These are phyloP conservation scores for Agapostemon virescens DNA, from an alignment of 2,888 invertebrate species.

Conservation along the genomic window DNA sequence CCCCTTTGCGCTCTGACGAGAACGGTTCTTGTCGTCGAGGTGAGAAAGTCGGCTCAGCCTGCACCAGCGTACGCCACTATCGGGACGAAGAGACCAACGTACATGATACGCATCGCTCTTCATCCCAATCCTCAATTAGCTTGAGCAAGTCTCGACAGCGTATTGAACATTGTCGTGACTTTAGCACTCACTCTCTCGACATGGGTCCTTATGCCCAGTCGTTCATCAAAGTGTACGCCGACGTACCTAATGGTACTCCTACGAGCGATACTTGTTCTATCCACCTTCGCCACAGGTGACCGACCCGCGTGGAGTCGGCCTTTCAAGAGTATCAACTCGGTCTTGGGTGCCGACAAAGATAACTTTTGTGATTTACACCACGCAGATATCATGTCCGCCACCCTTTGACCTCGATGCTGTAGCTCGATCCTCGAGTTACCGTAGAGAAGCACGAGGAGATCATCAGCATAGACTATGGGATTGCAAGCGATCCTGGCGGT, in stretches of 20 bases:
- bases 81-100: neutral
- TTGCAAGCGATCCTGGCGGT: neutral
- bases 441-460: neutral
- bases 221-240: neutral
- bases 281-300: neutral
- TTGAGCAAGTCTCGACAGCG: neutral
- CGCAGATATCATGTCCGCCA: no score
- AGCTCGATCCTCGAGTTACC: neutral
- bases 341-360: neutral
- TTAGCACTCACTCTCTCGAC: neutral
- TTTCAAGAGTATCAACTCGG: neutral
- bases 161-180: neutral
- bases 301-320: neutral
- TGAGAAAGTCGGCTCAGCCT: neutral
- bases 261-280: fast-evolving
- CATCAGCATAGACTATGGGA: neutral
- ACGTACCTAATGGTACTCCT: neutral
- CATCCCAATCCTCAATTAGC: neutral
- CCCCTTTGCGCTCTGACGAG: neutral
- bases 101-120: neutral
- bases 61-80: neutral
- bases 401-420: neutral
- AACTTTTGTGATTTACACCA: neutral
- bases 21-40: fast-evolving
- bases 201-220: neutral